These are phyloP conservation scores for Campaea margaritaria DNA, from an alignment of 2,888 invertebrate species.

Conservation along the genomic window DNA sequence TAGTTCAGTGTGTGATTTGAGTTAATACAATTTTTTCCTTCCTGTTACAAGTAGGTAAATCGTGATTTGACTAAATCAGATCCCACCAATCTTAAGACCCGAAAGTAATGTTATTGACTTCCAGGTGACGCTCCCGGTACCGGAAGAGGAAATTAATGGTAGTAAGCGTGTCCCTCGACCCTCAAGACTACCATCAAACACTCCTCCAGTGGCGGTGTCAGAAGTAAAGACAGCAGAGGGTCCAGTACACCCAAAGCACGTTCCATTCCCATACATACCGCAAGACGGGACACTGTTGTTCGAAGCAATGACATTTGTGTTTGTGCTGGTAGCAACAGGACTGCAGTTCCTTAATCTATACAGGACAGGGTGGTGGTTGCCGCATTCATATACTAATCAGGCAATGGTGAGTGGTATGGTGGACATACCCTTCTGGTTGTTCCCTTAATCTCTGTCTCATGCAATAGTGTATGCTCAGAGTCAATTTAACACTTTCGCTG, in stretches of 20 bases:
- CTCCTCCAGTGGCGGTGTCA: conserved; percentile 43
- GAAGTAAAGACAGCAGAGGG: conserved; percentile 66
- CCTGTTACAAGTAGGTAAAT: too few species aligned
- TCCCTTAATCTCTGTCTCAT: too few species aligned
- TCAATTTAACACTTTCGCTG: too few species aligned
- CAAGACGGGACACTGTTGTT: conserved; percentile 93
- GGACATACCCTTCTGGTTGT: too few species aligned
- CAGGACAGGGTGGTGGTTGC: conserved; percentile 98
- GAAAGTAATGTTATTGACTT: conserved; percentile 30
- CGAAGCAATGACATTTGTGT: conserved; percentile 93
- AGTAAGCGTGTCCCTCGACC: conserved; percentile 61
- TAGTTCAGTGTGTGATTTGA: not conserved
- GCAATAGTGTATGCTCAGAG: too few species aligned
- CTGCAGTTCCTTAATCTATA: conserved; percentile 98
- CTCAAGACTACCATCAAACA: conserved; percentile 54
- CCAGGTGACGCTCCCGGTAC: conserved; percentile 56
- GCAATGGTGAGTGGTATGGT: conserved; percentile 89
- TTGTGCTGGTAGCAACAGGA: conserved; percentile 90
- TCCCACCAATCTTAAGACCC: too few species aligned
- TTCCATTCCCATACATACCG: conserved; percentile 92
- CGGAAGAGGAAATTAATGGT: conserved; percentile 72
- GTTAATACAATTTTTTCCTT: not conserved
- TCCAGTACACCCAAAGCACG: conserved; percentile 89
- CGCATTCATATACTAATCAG: conserved; percentile 94
- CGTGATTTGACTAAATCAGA: too few species aligned